Evolutionary conservation across 1,140 invertebrate genomes (phyloP).

Genomic region (Procambarus virginalis): DNA sequence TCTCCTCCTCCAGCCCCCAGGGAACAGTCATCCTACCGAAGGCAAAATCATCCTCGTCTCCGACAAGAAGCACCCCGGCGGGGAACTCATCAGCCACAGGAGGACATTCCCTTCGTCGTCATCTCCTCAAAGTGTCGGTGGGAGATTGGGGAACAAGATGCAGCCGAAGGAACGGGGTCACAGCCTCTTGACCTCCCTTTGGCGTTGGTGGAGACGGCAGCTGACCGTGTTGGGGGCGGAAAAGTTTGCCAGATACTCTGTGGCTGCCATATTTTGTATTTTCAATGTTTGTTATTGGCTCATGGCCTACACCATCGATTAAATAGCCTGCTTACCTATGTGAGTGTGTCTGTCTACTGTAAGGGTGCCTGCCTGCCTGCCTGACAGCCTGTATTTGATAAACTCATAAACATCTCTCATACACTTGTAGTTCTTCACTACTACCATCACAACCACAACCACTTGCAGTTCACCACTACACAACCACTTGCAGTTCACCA

Average conservation of each 20-base stretch:
- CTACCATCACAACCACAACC: too few relatives aligned
- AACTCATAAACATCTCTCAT: background rate
- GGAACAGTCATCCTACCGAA: background rate
- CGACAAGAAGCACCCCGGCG: too few relatives aligned
- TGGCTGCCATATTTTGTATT: constrained; percentile 18
- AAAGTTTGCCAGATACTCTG: constrained; percentile 25
- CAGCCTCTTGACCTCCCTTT: too few relatives aligned
- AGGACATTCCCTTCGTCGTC: too few relatives aligned
- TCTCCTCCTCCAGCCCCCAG: constrained; percentile 21
- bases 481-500: too few relatives aligned
- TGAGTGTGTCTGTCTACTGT: constrained; percentile 1
- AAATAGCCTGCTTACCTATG: background rate
- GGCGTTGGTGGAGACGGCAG: background rate
- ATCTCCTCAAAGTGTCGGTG: too few relatives aligned
- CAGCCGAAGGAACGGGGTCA: background rate
- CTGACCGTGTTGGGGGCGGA: constrained; percentile 9
- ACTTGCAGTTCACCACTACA: too few relatives aligned
- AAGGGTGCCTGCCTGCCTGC: too few relatives aligned
- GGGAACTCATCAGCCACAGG: too few relatives aligned
- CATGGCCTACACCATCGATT: background rate
- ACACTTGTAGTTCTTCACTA: background rate
- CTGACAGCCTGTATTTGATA: too few relatives aligned
- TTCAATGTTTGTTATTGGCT: constrained; percentile 39
- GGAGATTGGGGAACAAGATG: background rate
- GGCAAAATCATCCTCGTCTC: background rate